Percentiles rank a stretch among this genome's conserved stretches.
Conservation (phyloP, 2,113 vertebrate species). For the Varanus salvator region DNA sequence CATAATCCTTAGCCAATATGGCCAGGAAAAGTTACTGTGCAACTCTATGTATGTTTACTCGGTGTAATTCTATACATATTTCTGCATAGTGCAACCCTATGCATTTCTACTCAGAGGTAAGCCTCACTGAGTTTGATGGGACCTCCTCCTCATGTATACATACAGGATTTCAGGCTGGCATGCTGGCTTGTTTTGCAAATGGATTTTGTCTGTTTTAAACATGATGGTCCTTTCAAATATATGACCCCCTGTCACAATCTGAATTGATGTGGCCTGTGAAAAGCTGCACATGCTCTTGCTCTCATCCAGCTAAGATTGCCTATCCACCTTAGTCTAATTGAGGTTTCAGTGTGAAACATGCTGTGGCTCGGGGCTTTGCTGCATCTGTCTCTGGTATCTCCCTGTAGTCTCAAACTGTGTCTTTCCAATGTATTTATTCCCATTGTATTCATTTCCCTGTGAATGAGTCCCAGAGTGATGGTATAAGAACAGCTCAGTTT, state of each 20-base stretch:
- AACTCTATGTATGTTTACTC: too few species aligned
- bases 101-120: too few species aligned
- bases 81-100: neutral
- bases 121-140: neutral
- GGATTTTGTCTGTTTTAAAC: neutral
- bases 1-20: too few species aligned
- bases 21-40: too few species aligned
- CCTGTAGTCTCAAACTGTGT: neutral
- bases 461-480: neutral
- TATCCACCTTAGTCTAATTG: neutral
- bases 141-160: neutral
- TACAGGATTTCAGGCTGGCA: too few species aligned
- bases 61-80: too few species aligned
- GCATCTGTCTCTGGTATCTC: neutral
- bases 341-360: neutral
- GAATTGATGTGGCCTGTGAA: neutral
- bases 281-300: neutral
- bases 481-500: neutral
- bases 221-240: neutral
- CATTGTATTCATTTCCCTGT: neutral
- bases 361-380: neutral
- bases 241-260: neutral
- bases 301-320: neutral
- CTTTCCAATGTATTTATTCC: neutral
- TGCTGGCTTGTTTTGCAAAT: neutral